Evolutionary conservation across 2,113 vertebrate genomes (phyloP).

Genomic region (Brevimyrus niger): DNA sequence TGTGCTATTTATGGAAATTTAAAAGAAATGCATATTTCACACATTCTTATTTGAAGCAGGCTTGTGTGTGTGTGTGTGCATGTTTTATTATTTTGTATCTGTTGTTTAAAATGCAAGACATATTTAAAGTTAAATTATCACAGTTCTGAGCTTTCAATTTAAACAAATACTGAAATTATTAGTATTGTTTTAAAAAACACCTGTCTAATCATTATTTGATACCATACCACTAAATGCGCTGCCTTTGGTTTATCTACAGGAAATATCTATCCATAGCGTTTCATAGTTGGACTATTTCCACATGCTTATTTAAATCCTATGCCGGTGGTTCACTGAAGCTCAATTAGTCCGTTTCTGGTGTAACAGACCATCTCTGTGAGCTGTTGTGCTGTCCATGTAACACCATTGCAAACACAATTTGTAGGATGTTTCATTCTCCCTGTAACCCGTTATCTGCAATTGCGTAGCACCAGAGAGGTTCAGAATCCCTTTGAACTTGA

Average conservation of each 20-base stretch:
- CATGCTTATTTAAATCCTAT: neutral
- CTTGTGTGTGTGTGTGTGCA: neutral
- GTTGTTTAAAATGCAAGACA: neutral
- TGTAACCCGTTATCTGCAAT: neutral
- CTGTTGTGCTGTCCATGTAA: neutral
- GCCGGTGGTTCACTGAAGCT: neutral
- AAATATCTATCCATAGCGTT: neutral
- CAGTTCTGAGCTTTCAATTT: neutral
- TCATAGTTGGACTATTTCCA: neutral
- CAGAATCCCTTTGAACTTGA: neutral
- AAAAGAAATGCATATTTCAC: conserved; percentile 23
- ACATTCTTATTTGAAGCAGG: neutral
- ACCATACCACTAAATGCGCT: neutral
- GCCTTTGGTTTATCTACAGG: neutral
- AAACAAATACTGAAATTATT: neutral
- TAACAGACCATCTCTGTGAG: neutral
- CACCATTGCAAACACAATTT: neutral
- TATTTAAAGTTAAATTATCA: neutral
- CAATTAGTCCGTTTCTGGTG: neutral
- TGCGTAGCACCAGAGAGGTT: neutral
- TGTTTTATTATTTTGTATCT: neutral
- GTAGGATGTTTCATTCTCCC: neutral
- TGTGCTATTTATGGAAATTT: conserved; percentile 47
- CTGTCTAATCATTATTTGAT: neutral
- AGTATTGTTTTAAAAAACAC: neutral